These are phyloP conservation scores for Limnephilus lunatus DNA, from an alignment of 2,888 invertebrate species.

Conservation along the genomic window DNA sequence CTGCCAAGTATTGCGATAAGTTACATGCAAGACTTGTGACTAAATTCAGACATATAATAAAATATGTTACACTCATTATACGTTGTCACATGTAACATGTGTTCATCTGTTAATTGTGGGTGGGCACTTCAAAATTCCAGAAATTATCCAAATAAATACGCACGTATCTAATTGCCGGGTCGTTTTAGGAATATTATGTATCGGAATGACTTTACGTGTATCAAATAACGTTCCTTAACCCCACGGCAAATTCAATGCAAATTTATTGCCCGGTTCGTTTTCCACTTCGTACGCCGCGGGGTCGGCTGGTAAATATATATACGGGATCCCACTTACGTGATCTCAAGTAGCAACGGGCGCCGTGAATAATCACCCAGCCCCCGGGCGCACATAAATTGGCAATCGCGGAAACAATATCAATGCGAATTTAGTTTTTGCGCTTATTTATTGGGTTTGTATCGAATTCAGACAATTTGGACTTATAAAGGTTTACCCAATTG, in stretches of 20 bases:
- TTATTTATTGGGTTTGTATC: neutral
- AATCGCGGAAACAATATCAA: conserved; percentile 13
- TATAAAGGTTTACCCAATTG: neutral
- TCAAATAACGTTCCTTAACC: conserved; percentile 35
- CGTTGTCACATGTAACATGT: neutral
- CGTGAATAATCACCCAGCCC: neutral
- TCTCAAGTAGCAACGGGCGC: conserved; percentile 13
- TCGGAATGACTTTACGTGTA: conserved; percentile 49
- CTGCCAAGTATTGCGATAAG: neutral
- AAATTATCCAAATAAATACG: neutral
- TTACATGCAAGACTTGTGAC: neutral
- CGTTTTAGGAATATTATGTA: conserved; percentile 40
- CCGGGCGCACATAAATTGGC: conserved; percentile 12
- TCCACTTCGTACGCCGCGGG: conserved; percentile 34
- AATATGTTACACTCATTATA: neutral
- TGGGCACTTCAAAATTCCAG: neutral
- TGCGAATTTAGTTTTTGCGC: neutral
- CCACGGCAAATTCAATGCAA: conserved; percentile 56
- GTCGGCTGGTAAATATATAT: conserved; percentile 47
- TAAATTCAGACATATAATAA: neutral
- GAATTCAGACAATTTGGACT: neutral
- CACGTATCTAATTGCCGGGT: conserved; percentile 41
- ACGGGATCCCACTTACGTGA: conserved; percentile 52
- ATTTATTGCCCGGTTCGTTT: conserved; percentile 51
- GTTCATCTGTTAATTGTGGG: neutral